Base-by-base conservation (phyloP, 2,113 vertebrate species). In the Trachemys scripta region DNA sequence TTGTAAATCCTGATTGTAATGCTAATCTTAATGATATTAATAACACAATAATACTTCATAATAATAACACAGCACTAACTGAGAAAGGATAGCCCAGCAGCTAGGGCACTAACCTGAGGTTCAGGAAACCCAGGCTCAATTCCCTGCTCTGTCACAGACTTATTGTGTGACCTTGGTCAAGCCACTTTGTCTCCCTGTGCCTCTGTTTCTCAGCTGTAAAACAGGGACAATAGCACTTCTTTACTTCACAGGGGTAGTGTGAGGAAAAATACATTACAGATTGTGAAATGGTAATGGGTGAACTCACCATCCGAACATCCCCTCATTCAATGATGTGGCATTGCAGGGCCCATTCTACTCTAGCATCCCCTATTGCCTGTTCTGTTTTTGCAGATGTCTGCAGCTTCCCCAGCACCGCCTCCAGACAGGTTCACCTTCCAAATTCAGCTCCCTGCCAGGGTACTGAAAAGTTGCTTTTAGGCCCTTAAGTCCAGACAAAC, bases 81-180 rank as follows among this genome's bases (percentile, higher is more conserved):
- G n/a, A 72, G 65, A 38, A 6, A 35, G 53, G 31, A 29, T 0
- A 0, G 45, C 59, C 65, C n/a, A 53, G 88, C 27, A 38, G 54
- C 31, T 57, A 42, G 17, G 10, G 85, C 0, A 0, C 53, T 78
- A 59, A 4, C 65, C 19, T 38, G n/a, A 3, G 3, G 16, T 29
- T 81, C 79, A 82, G 62, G 86, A 14, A 51, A 88, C 57, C 76
- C 69, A 27, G 54, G 49, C 38, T 81, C 80, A 89, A 42, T 88
- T 47, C 50, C 17, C 17, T 72, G 88, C 27, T 45, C 20, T 0
- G 0, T 5, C 0, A 0, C 81, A 47, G 31, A 49, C 20, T 88
- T 13, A 83, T 24, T 35, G 45, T 1, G 0, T 47, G 50, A 89
- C 88, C 50, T 90, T 89, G 62, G 22, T n/a, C 79, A 62, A 0